Conservation (phyloP, 2,797 vertebrate genomes). For the Knipowitschia caucasica region DNA sequence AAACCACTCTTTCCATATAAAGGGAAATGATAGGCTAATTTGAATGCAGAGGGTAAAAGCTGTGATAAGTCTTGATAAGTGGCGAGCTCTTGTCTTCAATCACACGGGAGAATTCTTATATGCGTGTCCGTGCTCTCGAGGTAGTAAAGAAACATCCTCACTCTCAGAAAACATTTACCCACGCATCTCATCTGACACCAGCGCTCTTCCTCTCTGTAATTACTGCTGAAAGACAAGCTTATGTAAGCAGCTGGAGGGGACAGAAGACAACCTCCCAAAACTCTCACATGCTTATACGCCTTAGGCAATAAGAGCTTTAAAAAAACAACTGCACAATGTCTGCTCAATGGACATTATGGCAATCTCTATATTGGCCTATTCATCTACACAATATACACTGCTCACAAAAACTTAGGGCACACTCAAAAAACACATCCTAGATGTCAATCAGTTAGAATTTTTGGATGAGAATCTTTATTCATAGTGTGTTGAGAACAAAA, state of each 20-base stretch:
- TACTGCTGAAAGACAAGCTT: conserved; percentile 40
- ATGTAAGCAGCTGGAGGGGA: conserved; percentile 32
- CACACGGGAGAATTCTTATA: conserved; percentile 21
- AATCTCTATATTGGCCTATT: too few species aligned
- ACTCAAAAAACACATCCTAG: too few species aligned
- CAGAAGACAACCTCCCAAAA: conserved; percentile 24
- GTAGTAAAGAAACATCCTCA: not conserved
- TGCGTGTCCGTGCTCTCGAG: not conserved
- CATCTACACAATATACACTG: not conserved
- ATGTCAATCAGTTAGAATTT: too few species aligned
- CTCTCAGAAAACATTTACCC: conserved; percentile 16
- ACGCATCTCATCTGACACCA: conserved; percentile 36
- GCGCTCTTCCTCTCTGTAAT: conserved; percentile 52
- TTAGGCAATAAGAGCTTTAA: not conserved
- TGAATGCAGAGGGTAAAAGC: conserved; percentile 45
- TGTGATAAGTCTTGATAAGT: conserved; percentile 27
- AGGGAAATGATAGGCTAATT: conserved; percentile 17
- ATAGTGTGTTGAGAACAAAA: too few species aligned
- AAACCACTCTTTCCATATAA: conserved; percentile 15
- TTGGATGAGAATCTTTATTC: too few species aligned
- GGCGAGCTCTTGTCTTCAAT: conserved; percentile 13
- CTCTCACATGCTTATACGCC: conserved; percentile 21
- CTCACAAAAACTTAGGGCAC: too few species aligned
- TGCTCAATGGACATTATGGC: not conserved
- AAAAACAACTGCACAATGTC: not conserved